Percentiles rank a stretch among this genome's conserved stretches.
These are phyloP conservation scores for Burhinus bistriatus DNA, from an alignment of 2,113 vertebrate species.

Conservation along the genomic window DNA sequence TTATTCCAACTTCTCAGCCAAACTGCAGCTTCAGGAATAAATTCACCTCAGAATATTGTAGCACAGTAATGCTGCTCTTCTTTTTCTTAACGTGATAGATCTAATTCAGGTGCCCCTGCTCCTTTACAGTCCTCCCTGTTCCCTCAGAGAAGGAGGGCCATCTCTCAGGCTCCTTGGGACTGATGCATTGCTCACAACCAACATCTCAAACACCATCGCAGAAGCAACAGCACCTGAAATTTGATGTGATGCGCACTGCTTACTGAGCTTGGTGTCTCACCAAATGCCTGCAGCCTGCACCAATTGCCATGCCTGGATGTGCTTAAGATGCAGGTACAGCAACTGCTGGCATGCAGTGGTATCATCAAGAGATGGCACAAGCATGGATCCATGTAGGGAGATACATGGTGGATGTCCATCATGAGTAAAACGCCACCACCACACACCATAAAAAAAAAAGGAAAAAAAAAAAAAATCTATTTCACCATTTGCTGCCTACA, in stretches of 20 bases:
- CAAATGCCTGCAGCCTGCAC: too few species aligned
- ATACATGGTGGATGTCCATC: not conserved
- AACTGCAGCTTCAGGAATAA: not conserved
- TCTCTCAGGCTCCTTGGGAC: not conserved
- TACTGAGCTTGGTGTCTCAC: not conserved
- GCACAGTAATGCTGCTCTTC: not conserved
- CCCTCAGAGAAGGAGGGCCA: not conserved
- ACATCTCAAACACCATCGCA: not conserved
- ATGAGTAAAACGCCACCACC: not conserved
- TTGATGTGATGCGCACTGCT: not conserved
- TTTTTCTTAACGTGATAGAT: not conserved
- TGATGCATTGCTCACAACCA: not conserved
- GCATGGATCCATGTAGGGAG: not conserved
- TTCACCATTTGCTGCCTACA: not conserved
- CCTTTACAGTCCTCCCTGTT: fast-evolving
- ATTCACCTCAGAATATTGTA: not conserved
- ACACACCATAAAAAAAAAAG: not conserved
- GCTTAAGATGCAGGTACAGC: not conserved
- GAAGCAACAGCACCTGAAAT: not conserved
- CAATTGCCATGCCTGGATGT: not conserved
- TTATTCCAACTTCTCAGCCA: not conserved
- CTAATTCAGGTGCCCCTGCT: not conserved
- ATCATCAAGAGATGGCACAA: not conserved
- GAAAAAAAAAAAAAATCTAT: not conserved
- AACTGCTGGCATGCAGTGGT: not conserved